phyloP scores from a whole-genome alignment of 2,113 vertebrate genomes.

The Pteronura brasiliensis region DNA sequence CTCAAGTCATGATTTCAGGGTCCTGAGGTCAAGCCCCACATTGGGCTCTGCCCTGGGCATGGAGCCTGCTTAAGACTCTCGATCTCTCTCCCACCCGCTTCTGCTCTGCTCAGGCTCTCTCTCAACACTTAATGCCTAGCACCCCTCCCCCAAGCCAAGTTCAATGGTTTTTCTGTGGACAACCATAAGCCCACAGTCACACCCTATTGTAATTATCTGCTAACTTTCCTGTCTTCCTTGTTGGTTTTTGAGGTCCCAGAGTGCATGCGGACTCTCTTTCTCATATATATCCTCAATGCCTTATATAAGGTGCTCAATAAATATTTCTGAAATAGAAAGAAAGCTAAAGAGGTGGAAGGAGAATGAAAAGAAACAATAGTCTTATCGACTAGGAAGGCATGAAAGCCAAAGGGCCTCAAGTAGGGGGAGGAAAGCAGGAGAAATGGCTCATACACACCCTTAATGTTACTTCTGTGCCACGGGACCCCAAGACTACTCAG shows the following conservation, averaged over 20 bases:
- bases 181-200: neutral
- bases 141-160: neutral
- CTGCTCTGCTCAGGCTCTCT: neutral
- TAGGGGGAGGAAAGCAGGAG: neutral
- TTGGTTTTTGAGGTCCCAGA: neutral
- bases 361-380: neutral
- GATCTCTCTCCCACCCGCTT: neutral
- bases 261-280: neutral
- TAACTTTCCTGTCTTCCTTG: neutral
- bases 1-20: neutral
- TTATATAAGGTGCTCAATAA: neutral
- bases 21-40: neutral
- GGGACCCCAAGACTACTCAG: neutral
- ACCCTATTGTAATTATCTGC: neutral
- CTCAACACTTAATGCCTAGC: neutral
- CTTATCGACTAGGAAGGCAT: neutral
- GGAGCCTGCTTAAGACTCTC: neutral
- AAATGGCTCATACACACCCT: neutral
- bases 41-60: neutral
- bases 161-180: neutral
- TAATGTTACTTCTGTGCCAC: neutral
- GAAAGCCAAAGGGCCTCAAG: neutral
- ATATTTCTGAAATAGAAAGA: neutral
- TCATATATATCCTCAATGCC: neutral
- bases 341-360: neutral